Evolutionary conservation across 2,888 invertebrate genomes (phyloP).

Genomic region (Calameuta idolon): DNA sequence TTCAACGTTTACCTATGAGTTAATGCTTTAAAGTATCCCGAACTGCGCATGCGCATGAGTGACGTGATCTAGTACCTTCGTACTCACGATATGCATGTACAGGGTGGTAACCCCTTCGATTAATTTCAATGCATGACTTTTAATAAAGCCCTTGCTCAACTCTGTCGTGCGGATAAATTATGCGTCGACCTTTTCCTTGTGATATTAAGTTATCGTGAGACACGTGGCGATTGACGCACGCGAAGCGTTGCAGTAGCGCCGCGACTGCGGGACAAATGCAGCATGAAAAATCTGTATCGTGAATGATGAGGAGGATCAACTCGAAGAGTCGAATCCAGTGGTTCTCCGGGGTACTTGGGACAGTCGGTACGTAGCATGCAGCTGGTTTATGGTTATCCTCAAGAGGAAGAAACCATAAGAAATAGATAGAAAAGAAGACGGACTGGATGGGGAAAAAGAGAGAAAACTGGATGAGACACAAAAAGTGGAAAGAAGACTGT

Average conservation of each 20-base stretch:
- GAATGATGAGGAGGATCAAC: neutral
- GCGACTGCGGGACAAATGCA: neutral
- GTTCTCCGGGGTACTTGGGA: neutral
- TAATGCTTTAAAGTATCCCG: neutral
- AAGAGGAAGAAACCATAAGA: neutral
- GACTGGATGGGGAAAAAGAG: no score
- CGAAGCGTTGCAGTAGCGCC: neutral
- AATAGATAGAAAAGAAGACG: neutral
- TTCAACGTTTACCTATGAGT: neutral
- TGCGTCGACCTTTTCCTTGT: neutral
- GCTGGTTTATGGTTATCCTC: neutral
- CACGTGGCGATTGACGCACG: neutral
- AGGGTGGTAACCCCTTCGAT: no score
- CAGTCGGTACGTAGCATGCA: neutral
- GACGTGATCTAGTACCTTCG: neutral
- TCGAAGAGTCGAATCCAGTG: neutral
- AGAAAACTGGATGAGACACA: no score
- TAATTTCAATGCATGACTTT: neutral
- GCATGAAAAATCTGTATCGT: neutral
- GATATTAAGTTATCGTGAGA: neutral
- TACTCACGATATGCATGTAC: neutral
- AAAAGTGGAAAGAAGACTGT: no score
- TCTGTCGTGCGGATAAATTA: neutral
- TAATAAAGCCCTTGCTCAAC: neutral
- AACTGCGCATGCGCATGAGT: neutral